phyloP scores from a whole-genome alignment of 2,888 invertebrate species.

The Cerastis leucographa region DNA sequence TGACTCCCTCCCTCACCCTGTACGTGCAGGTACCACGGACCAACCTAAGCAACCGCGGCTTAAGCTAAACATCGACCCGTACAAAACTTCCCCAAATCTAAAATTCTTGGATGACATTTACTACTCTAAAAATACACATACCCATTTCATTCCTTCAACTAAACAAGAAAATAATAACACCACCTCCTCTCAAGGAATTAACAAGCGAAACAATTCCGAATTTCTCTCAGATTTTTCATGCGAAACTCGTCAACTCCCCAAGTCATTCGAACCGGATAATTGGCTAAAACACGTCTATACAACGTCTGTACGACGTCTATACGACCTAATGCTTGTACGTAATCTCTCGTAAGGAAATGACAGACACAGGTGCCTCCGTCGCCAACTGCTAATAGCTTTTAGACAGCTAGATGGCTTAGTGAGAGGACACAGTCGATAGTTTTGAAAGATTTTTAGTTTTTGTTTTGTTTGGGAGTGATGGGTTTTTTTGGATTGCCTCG shows the following conservation, averaged over 20 bases:
- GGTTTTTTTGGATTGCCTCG: not conserved
- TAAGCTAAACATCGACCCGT: too few species aligned
- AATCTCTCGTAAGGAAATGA: slow-evolving; percentile 89
- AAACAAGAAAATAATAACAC: not conserved
- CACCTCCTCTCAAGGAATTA: slow-evolving; percentile 17
- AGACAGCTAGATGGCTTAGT: slow-evolving; percentile 81
- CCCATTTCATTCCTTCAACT: not conserved
- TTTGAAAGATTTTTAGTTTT: slow-evolving; percentile 17
- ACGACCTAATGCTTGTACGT: slow-evolving; percentile 79
- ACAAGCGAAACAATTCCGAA: slow-evolving; percentile 4
- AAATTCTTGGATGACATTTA: not conserved
- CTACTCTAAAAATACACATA: too few species aligned
- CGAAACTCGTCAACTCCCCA: slow-evolving; percentile 27
- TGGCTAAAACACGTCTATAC: slow-evolving; percentile 68
- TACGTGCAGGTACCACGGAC: too few species aligned
- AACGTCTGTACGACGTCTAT: slow-evolving; percentile 50
- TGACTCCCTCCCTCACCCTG: too few species aligned
- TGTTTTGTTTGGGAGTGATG: not conserved
- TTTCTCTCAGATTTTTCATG: slow-evolving; percentile 44
- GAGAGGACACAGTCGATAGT: slow-evolving; percentile 66
- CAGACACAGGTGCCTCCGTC: slow-evolving; percentile 82
- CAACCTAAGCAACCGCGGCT: too few species aligned
- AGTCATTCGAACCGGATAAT: slow-evolving; percentile 67
- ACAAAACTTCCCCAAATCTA: not conserved
- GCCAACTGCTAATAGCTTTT: slow-evolving; percentile 90